Evolutionary conservation across 2,888 invertebrate species (phyloP).

Genomic region (Erebia aethiops): DNA sequence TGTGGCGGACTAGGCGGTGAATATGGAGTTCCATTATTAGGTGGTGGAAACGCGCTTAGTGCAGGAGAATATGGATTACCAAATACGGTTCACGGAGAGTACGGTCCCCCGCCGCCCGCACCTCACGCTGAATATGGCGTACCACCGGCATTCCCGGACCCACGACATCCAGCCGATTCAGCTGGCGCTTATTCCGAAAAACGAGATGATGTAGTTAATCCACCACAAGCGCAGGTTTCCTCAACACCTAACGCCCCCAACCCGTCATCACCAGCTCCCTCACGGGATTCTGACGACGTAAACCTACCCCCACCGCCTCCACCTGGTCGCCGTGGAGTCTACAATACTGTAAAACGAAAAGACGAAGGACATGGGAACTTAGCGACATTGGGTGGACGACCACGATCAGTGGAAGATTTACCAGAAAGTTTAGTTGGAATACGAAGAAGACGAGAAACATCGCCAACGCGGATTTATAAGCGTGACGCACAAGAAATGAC

Average conservation of each 20-base stretch:
- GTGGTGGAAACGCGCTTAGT: conserved; percentile 84
- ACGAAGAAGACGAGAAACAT: conserved; percentile 85
- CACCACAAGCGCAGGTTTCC: conserved; percentile 91
- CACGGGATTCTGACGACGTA: conserved; percentile 84
- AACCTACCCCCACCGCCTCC: conserved; percentile 93
- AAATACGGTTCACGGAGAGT: conserved; percentile 84
- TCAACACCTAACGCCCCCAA: conserved; percentile 86
- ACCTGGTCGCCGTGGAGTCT: conserved; percentile 90
- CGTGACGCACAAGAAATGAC: conserved; percentile 95
- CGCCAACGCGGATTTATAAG: conserved; percentile 90
- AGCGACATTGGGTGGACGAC: conserved; percentile 92
- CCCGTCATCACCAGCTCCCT: conserved; percentile 80
- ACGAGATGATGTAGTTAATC: conserved; percentile 90
- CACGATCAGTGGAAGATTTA: conserved; percentile 93
- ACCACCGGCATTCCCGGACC: conserved; percentile 93
- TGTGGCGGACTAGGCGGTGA: conserved; percentile 89
- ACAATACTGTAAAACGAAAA: conserved; percentile 93
- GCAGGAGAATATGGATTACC: conserved; percentile 86
- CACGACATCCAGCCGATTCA: conserved; percentile 93
- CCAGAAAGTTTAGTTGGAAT: conserved; percentile 90
- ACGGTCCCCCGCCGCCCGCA: conserved; percentile 86
- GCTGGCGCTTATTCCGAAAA: conserved; percentile 92
- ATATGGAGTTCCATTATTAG: conserved; percentile 86
- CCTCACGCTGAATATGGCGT: conserved; percentile 87
- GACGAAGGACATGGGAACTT: conserved; percentile 90